phyloP scores from a whole-genome alignment of 1,140 invertebrate species.

The Bombus pyrosoma region DNA sequence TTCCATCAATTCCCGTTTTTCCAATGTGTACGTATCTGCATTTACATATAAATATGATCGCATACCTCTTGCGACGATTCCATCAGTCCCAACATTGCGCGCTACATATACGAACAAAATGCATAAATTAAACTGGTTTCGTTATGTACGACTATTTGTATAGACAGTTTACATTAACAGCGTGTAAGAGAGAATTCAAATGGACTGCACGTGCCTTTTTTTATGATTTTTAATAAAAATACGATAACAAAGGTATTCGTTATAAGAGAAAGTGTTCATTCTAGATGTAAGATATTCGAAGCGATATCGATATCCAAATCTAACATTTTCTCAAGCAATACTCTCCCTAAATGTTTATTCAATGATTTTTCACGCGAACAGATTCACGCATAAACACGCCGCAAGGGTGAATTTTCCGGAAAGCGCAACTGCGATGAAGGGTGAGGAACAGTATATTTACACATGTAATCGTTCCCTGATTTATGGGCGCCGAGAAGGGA shows the following conservation, averaged over 20 bases:
- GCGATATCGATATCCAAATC: not conserved
- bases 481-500: conserved; percentile 55
- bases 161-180: conserved; percentile 1
- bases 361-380: conserved; percentile 52
- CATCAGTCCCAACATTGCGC: conserved; percentile 46
- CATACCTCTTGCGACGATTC: conserved; percentile 31
- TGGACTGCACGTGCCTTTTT: not conserved
- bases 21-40: conserved; percentile 32
- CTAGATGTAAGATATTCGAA: not conserved
- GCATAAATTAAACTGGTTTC: conserved; percentile 61
- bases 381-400: conserved; percentile 58
- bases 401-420: conserved; percentile 47
- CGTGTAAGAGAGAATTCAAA: not conserved
- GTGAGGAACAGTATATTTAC: conserved; percentile 63
- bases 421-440: conserved; percentile 46
- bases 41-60: conserved; percentile 67
- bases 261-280: not conserved
- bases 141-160: conserved; percentile 28
- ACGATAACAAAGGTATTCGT: not conserved
- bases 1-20: conserved; percentile 35
- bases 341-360: not conserved
- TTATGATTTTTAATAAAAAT: not conserved
- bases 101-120: conserved; percentile 48
- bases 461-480: conserved; percentile 66
- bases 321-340: conserved; percentile 1